These are phyloP conservation scores for Trissolcus brochymenae DNA, from an alignment of 2,888 invertebrate genomes.

Conservation along the genomic window DNA sequence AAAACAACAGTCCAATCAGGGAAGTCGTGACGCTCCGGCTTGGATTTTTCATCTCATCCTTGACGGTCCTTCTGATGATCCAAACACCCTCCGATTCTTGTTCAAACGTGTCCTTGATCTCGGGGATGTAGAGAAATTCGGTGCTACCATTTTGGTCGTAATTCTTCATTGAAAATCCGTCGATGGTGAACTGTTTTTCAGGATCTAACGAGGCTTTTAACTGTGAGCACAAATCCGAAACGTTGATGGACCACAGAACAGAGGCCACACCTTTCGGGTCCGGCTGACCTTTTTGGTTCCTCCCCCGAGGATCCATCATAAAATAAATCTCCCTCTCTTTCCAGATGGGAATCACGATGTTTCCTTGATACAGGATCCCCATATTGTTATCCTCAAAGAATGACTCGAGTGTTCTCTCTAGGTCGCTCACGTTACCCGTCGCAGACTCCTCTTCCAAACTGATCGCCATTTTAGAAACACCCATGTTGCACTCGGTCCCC, in stretches of 20 bases:
- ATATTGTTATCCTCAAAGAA: conserved; percentile 80
- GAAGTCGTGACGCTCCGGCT: conserved; percentile 67
- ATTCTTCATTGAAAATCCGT: conserved; percentile 64
- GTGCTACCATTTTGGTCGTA: background rate
- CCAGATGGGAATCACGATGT: conserved; percentile 70
- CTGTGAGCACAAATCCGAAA: conserved; percentile 58
- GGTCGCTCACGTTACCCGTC: conserved; percentile 75
- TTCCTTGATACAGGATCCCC: conserved; percentile 78
- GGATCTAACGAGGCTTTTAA: conserved; percentile 53
- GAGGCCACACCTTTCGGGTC: conserved; percentile 62
- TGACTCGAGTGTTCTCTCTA: conserved; percentile 77
- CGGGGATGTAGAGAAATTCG: too few species aligned
- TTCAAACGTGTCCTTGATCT: conserved; percentile 49
- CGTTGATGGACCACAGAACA: conserved; percentile 68
- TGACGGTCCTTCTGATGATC: conserved; percentile 63
- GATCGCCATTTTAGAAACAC: conserved; percentile 74
- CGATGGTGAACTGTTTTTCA: conserved; percentile 62
- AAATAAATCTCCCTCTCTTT: conserved; percentile 67
- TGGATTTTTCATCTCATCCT: conserved; percentile 62
- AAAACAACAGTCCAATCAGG: conserved; percentile 68
- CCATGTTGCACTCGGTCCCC: conserved; percentile 75
- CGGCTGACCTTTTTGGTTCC: conserved; percentile 61
- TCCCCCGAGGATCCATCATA: conserved; percentile 68
- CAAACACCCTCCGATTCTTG: conserved; percentile 66
- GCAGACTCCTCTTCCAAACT: conserved; percentile 77